These are phyloP conservation scores for Engraulis encrasicolus DNA, from an alignment of 2,113 vertebrate species.

Conservation along the genomic window DNA sequence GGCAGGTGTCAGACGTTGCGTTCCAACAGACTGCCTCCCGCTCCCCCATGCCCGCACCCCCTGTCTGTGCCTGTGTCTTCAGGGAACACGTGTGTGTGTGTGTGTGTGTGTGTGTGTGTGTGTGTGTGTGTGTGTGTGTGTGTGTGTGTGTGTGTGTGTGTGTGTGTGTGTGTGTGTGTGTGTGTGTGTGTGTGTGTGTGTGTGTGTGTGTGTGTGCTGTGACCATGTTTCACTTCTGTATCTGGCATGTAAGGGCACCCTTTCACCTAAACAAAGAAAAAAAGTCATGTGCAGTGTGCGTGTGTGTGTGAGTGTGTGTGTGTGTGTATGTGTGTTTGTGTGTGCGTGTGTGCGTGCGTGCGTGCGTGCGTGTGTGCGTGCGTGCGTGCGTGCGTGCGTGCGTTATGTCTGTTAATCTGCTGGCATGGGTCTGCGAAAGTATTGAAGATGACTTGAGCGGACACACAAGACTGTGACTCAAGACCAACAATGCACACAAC, in stretches of 20 bases:
- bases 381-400: no score
- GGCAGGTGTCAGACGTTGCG: conserved; percentile 44
- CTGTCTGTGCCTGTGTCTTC: not conserved
- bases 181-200: conserved; percentile 20
- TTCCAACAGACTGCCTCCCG: not conserved
- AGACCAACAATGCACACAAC: not conserved
- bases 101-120: conserved; percentile 20
- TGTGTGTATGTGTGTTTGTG: no score
- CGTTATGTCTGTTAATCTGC: no score
- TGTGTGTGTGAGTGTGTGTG: not conserved
- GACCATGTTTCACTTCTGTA: not conserved
- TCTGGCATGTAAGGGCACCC: not conserved
- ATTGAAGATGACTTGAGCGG: not conserved
- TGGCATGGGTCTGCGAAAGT: no score
- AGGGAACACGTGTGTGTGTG: conserved; percentile 25
- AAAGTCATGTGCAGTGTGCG: no score
- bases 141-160: conserved; percentile 20
- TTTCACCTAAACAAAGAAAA: conserved; percentile 20
- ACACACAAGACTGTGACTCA: conserved; percentile 1
- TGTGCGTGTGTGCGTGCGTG: not conserved
- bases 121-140: not conserved
- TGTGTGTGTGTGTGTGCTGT: conserved; percentile 3
- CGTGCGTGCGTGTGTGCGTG: not conserved
- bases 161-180: conserved; percentile 2
- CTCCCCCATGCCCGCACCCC: not conserved